phyloP scores from a whole-genome alignment of 2,113 vertebrate genomes.

The Gavialis gangeticus region DNA sequence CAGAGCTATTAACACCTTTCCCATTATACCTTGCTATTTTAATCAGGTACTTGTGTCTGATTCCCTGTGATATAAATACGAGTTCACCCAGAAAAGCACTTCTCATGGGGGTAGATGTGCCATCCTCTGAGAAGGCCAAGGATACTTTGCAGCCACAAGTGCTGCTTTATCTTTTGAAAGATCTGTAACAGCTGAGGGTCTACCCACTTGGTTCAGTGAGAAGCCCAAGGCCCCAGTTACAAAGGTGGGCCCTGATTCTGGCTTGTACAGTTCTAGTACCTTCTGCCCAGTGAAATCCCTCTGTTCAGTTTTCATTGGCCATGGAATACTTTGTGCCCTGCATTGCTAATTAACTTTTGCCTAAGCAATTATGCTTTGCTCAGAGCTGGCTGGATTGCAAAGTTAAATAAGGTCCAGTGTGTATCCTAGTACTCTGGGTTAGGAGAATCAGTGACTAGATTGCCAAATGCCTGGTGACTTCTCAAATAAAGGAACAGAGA shows the following conservation, averaged over 20 bases:
- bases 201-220: neutral
- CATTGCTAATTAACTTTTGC: neutral
- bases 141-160: conserved; percentile 26
- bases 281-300: neutral
- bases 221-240: neutral
- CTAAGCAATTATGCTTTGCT: neutral
- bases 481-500: too few species aligned
- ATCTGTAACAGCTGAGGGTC: neutral
- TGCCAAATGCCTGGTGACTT: too few species aligned
- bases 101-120: neutral
- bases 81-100: conserved; percentile 48
- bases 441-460: too few species aligned
- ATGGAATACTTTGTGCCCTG: neutral
- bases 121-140: neutral
- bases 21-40: conserved; percentile 16
- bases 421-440: too few species aligned
- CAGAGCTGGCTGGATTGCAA: neutral
- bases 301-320: neutral
- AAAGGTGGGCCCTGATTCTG: neutral
- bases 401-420: too few species aligned
- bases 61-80: conserved; percentile 18
- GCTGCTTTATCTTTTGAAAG: neutral
- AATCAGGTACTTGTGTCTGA: conserved; percentile 16
- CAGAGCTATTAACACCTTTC: conserved; percentile 42
- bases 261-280: neutral